phyloP scores from a whole-genome alignment of 1,140 invertebrate genomes.

The Zaprionus lachaisei region DNA sequence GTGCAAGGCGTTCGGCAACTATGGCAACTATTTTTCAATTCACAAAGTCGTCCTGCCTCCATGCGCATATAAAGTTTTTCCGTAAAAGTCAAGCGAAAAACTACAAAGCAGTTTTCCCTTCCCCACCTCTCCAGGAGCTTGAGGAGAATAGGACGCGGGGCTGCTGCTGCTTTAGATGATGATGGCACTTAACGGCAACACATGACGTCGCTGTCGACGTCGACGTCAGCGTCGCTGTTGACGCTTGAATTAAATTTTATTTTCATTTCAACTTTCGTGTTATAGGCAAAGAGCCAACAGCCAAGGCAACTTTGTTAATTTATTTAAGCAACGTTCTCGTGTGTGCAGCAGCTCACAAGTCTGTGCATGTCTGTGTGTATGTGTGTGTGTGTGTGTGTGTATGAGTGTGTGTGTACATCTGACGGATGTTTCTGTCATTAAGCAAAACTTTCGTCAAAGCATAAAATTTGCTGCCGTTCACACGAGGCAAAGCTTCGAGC shows the following conservation, averaged over 20 bases:
- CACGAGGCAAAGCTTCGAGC: conserved; percentile 17
- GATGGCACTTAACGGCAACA: conserved; percentile 67
- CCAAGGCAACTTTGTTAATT: conserved; percentile 66
- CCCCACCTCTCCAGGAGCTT: not conserved
- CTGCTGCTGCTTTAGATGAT: conserved; percentile 37
- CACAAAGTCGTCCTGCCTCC: conserved; percentile 20
- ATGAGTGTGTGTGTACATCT: conserved; percentile 39
- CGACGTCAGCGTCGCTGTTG: conserved; percentile 13
- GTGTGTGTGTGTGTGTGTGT: not conserved
- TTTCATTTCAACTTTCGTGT: conserved; percentile 66
- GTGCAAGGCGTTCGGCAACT: conserved; percentile 41
- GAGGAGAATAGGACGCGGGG: conserved; percentile 47
- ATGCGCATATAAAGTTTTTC: conserved; percentile 39
- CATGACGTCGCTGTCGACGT: conserved; percentile 44
- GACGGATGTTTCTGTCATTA: conserved; percentile 68
- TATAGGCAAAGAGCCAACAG: conserved; percentile 65
- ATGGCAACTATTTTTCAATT: conserved; percentile 64
- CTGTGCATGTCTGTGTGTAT: not conserved
- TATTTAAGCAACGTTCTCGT: conserved; percentile 62
- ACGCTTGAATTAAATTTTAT: conserved; percentile 68
- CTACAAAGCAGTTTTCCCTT: conserved; percentile 51
- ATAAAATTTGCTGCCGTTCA: conserved; percentile 56
- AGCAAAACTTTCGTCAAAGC: conserved; percentile 68
- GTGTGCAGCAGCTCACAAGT: conserved; percentile 1
- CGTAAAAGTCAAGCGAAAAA: conserved; percentile 40